phyloP scores from a whole-genome alignment of 2,113 vertebrate genomes.

The Anseranas semipalmata region DNA sequence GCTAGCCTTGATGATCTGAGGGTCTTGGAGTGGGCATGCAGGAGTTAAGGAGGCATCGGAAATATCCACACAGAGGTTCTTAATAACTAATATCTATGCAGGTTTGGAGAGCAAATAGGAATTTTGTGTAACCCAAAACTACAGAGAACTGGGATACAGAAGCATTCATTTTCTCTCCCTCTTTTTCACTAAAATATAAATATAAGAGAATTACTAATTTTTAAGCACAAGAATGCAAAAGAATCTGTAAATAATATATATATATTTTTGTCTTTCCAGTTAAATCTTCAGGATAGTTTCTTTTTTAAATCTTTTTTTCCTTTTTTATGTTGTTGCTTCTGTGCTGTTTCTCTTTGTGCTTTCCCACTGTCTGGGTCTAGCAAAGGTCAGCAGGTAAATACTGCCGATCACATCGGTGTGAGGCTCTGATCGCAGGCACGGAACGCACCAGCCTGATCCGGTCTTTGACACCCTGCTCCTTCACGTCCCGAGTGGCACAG shows the following conservation, averaged over 20 bases:
- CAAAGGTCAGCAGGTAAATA: neutral
- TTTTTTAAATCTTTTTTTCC: neutral
- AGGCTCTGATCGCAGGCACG: neutral
- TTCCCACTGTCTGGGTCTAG: neutral
- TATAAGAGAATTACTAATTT: neutral
- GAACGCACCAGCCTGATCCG: neutral
- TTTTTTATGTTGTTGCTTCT: neutral
- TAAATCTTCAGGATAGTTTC: neutral
- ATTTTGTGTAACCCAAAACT: neutral
- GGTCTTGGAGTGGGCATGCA: neutral
- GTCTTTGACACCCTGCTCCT: neutral
- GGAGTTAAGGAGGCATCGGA: neutral
- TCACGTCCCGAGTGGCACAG: neutral
- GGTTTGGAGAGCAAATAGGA: neutral
- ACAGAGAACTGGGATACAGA: neutral
- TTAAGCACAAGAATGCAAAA: neutral
- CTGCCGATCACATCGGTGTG: neutral
- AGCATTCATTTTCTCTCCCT: neutral
- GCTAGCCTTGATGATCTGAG: neutral
- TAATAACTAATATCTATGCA: neutral
- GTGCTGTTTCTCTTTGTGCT: neutral
- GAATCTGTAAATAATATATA: neutral
- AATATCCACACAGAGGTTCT: neutral
- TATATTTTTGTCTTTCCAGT: neutral
- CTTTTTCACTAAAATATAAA: neutral